phyloP scores from a whole-genome alignment of 64 coral and sea anemone species.

The Pocillopora verrucosa region DNA sequence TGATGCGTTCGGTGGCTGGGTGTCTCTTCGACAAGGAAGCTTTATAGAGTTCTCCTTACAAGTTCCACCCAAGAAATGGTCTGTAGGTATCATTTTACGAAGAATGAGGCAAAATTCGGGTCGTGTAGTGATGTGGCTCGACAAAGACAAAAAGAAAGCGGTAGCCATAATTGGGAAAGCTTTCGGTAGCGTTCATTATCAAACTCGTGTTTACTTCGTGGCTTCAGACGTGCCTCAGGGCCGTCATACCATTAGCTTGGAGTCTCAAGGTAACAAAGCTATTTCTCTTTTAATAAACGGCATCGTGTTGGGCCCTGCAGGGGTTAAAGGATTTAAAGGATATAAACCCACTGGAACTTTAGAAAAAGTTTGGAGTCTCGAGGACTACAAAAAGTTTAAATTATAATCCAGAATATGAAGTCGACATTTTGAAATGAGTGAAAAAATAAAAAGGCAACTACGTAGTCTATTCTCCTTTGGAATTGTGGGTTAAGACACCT shows the following conservation, averaged over 20 bases:
- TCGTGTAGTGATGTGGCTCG: slow-evolving; percentile 17
- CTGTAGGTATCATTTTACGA: slow-evolving; percentile 4
- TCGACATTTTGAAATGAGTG: too few relatives aligned
- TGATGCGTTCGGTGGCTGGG: slow-evolving; percentile 45
- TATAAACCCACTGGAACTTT: slow-evolving; percentile 2
- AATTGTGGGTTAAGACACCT: too few relatives aligned
- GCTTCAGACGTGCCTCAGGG: slow-evolving; percentile 7
- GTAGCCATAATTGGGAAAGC: not conserved
- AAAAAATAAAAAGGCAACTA: too few relatives aligned
- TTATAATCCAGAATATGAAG: not conserved
- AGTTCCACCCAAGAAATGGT: not conserved
- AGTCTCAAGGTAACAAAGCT: not conserved
- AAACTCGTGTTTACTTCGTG: slow-evolving; percentile 25
- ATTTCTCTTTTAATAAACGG: not conserved
- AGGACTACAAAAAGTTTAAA: slow-evolving; percentile 13
- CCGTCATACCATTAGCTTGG: slow-evolving; percentile 13
- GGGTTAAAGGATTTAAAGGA: not conserved
- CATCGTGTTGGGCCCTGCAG: slow-evolving; percentile 3
- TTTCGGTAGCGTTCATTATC: not conserved
- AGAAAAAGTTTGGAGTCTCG: slow-evolving; percentile 23
- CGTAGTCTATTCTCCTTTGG: too few relatives aligned
- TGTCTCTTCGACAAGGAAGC: not conserved
- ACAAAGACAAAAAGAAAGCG: not conserved
- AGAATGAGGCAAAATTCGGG: not conserved
- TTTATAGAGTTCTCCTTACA: slow-evolving; percentile 7